These are phyloP conservation scores for Glaucomys volans DNA, from an alignment of 2,113 vertebrate genomes.

Conservation along the genomic window DNA sequence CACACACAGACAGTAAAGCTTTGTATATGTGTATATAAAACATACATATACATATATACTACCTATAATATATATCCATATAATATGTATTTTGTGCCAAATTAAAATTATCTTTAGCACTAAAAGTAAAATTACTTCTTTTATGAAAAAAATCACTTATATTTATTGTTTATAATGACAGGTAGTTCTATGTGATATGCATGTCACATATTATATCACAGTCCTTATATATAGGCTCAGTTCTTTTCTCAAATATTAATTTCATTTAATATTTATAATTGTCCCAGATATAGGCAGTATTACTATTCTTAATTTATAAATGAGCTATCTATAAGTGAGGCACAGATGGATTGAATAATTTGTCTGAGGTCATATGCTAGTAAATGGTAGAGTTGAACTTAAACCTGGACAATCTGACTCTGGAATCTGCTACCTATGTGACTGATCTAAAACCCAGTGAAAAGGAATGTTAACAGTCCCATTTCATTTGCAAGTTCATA, in stretches of 20 bases:
- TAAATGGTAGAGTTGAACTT: background rate
- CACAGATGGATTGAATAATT: background rate
- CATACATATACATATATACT: background rate
- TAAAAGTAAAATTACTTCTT: too few relatives aligned
- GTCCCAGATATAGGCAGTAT: background rate
- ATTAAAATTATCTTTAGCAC: background rate
- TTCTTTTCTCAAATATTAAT: background rate
- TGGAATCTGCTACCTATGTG: background rate
- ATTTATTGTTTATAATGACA: too few relatives aligned
- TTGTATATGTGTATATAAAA: background rate
- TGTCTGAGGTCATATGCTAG: background rate
- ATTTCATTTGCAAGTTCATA: background rate
- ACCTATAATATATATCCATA: background rate
- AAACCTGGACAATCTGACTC: background rate
- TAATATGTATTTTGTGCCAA: background rate
- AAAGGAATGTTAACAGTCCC: background rate
- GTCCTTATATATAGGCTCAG: background rate
- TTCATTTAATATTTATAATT: background rate
- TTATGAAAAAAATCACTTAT: too few relatives aligned
- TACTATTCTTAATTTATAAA: background rate
- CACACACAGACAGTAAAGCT: background rate
- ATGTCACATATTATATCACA: background rate
- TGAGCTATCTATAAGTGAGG: background rate
- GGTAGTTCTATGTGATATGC: too few relatives aligned
- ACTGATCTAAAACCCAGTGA: background rate